Evolutionary conservation across 2,797 vertebrate genomes (phyloP), one percentile per base, ranked within the genome.

Genomic region (Huso huso): DNA sequence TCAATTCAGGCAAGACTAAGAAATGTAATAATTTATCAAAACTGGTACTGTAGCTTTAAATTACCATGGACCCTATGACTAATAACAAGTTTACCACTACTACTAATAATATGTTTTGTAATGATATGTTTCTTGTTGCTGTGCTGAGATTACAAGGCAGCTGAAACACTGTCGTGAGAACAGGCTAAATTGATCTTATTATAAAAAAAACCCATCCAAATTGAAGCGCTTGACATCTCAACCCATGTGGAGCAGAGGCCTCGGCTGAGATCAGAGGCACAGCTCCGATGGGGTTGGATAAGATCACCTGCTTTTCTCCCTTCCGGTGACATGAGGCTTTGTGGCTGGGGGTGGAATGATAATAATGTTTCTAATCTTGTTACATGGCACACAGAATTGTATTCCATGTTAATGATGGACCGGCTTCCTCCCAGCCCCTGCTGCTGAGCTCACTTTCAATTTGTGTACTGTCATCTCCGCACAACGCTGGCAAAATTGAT

Each of bases 381-480:
- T 87, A 87, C 83, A 84, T 80, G 80, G 82, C 82, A 82, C 80
- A 84, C 83, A 82, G 84, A 86, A 87, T 85, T 86, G 83, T 85
- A 81, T 79, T 76, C 79, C 78, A 77, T 85, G 86, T 89, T 88
- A 89, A 89, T 89, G 84, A 88, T 82, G 82, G 77, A 76, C 74
- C 61, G 18, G 70, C 80, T 79, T 75, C 82, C 75, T 81, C 79
- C 79, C 69, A 72, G 78, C 78, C 79, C n/a, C 76, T 78, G 77
- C 75, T 72, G 76, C 82, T 81, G 81, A 77, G 80, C 86, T 89
- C 87, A 81, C 86, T 88, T 89, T 89, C 87, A 88, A 87, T 89
- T 89, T 91, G 87, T 89, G 84, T 89, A 84, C 86, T 88, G 86
- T 90, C 89, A 91, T 89, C 85, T 86, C 81, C 71, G 77, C 69